Evolutionary conservation across 2,113 vertebrate species (phyloP).

Genomic region (Penelope pileata): DNA sequence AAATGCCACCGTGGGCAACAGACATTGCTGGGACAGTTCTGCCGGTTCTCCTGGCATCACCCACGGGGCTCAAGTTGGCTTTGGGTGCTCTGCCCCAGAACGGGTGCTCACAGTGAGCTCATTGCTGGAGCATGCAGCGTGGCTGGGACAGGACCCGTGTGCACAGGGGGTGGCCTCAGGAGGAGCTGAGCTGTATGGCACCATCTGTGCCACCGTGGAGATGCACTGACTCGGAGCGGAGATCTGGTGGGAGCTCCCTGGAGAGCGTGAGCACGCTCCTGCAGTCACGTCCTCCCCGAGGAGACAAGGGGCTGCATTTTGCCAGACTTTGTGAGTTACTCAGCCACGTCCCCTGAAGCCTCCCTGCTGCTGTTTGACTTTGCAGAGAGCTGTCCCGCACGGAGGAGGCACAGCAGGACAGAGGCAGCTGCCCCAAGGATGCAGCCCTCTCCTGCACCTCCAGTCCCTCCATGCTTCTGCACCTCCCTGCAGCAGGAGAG

Average conservation of each 20-base stretch:
- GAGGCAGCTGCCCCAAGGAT: rapidly evolving
- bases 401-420: neutral
- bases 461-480: neutral
- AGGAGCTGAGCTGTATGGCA: neutral
- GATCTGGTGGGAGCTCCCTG: neutral
- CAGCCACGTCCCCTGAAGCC: rapidly evolving
- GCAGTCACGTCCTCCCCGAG: neutral
- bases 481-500: neutral
- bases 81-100: neutral
- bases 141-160: neutral
- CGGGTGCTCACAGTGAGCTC: rapidly evolving
- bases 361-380: neutral
- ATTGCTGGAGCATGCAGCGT: rapidly evolving
- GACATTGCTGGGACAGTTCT: neutral
- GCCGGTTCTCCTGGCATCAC: neutral
- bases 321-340: rapidly evolving
- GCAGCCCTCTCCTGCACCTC: neutral
- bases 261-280: rapidly evolving
- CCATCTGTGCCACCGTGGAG: rapidly evolving
- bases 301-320: rapidly evolving
- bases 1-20: neutral
- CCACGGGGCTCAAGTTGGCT: neutral
- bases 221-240: neutral
- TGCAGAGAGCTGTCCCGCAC: neutral
- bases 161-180: neutral